These are phyloP conservation scores for Morpho helenor DNA, from an alignment of 2,888 invertebrate genomes.

Conservation along the genomic window DNA sequence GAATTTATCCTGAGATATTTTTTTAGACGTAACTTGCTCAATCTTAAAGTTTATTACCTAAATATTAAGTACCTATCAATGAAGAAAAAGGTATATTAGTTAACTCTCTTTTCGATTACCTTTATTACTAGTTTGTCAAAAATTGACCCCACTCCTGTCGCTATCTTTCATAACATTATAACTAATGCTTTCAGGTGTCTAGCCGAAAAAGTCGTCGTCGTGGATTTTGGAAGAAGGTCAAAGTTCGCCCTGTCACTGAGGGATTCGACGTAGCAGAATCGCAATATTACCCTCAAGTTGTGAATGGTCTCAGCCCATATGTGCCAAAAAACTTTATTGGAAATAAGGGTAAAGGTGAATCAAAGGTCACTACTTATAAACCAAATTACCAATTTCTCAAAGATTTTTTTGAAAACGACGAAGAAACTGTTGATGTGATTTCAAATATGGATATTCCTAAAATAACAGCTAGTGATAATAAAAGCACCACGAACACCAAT, in stretches of 20 bases:
- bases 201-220: constrained; percentile 71
- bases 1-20: too few species aligned
- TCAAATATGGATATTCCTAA: constrained; percentile 54
- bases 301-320: constrained; percentile 62
- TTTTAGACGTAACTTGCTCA: too few species aligned
- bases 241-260: constrained; percentile 80
- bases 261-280: constrained; percentile 89
- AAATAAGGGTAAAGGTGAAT: constrained; percentile 40
- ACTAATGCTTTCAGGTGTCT: constrained; percentile 30
- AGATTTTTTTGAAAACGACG: constrained; percentile 49
- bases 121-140: too few species aligned
- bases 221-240: constrained; percentile 87
- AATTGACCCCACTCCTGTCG: too few species aligned
- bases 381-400: constrained; percentile 52
- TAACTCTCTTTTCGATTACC: too few species aligned
- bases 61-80: too few species aligned
- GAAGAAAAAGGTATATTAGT: too few species aligned
- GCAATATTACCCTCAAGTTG: constrained; percentile 82
- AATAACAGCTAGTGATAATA: constrained; percentile 28
- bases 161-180: too few species aligned
- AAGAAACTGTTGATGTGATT: constrained; percentile 37
- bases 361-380: constrained; percentile 59
- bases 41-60: too few species aligned
- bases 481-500: constrained; percentile 27
- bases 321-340: constrained; percentile 44